A percentile compares a stretch with the other conserved stretches of the same genome.
These are phyloP conservation scores for Lathamus discolor DNA, from an alignment of 2,113 vertebrate species.

Conservation along the genomic window DNA sequence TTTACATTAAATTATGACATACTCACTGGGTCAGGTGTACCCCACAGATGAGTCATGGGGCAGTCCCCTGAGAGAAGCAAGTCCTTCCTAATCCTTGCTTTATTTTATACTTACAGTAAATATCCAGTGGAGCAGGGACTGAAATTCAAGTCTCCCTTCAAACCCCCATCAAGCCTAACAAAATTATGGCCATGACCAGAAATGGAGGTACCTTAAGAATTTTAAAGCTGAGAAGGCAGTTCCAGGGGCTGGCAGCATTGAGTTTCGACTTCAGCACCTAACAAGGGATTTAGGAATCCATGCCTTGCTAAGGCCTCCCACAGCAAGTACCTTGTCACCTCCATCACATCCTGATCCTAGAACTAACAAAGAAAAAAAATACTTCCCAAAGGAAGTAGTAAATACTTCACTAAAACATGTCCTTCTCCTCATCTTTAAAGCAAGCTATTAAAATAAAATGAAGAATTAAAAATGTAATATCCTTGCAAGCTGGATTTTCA, in stretches of 20 bases:
- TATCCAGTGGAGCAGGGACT: background rate
- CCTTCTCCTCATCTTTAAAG: background rate
- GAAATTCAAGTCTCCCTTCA: background rate
- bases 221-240: background rate
- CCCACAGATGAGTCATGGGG: background rate
- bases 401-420: background rate
- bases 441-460: background rate
- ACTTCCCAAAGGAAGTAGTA: background rate
- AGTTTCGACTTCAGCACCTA: background rate
- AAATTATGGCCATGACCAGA: background rate
- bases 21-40: background rate
- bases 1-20: background rate
- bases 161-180: background rate
- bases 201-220: background rate
- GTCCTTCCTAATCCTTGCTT: conserved; percentile 18
- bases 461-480: background rate
- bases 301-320: background rate
- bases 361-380: background rate
- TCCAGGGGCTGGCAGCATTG: background rate
- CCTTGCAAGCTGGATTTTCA: background rate
- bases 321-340: background rate
- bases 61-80: background rate
- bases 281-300: background rate
- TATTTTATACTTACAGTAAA: conserved; percentile 27
- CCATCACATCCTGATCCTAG: background rate